Base-by-base conservation (phyloP, 1,140 invertebrate genomes). In the Drosophila sturtevanti region DNA sequence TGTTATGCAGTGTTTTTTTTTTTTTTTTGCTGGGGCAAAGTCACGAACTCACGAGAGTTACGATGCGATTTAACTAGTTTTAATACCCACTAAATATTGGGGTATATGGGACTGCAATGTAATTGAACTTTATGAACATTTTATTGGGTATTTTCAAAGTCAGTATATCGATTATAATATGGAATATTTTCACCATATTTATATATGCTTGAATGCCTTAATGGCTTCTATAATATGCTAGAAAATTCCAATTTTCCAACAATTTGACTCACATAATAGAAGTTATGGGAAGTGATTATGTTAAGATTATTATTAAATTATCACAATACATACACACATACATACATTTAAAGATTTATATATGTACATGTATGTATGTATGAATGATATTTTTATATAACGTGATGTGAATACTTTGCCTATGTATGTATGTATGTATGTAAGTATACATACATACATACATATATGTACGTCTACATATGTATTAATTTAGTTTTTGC, bases 241-340 rank as follows among this genome's bases (percentile, higher is more conserved):
- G 16, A n/a, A 48, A 67, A 66, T n/a, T n/a, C n/a, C n/a, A n/a
- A 59, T 72, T 55, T 21, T 58, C 52, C 37, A 75, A 68, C 56
- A 34, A 75, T 22, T 75, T 68, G 62, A 35, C 59, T 63, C 48
- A 75, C 72, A 75, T 63, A 75, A 75, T 62, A 56, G 71, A 75
- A 74, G 75, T 68, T 55, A 75, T 52, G 72, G 31, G 63, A 16
- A 75, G 67, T 68, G 72, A 67, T 75, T 75, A 75, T 75, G 72
- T 27, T 75, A 74, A 74, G 74, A 72, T 74, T 74, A 74, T 74
- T 74, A 74, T 74, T 74, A 74, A 74, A 74, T 74, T 74, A 56
- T 60, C 41, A 48, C 41, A 48, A 48, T 4, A 48, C 16, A 48
- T 31, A 31, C 7, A 31, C 7, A 31, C 4, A 24, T 9, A 38